A percentile compares a stretch with the other conserved stretches of the same genome.
phyloP scores from a whole-genome alignment of 2,113 vertebrate species.

The Spea bombifrons region DNA sequence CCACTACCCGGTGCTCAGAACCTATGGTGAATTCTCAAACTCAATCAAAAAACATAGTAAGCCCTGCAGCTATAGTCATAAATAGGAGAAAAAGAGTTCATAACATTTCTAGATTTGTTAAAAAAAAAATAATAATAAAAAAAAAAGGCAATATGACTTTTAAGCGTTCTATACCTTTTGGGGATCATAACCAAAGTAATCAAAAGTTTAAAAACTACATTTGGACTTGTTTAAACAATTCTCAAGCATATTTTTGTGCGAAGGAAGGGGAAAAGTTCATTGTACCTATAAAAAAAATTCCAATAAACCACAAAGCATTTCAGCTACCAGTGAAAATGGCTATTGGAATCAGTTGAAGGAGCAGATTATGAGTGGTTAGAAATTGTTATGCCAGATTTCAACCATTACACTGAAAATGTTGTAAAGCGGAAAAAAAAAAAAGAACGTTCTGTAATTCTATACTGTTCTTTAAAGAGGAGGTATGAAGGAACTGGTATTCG shows the following conservation, averaged over 20 bases:
- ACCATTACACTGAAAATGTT: constrained; percentile 34
- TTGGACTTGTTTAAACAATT: constrained; percentile 61
- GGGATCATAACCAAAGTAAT: constrained; percentile 59
- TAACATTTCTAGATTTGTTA: constrained; percentile 62
- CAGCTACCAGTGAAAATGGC: constrained; percentile 59
- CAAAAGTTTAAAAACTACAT: constrained; percentile 62
- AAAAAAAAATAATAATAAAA: constrained; percentile 30
- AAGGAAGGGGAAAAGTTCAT: constrained; percentile 49
- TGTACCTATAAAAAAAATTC: constrained; percentile 47
- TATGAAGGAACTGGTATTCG: constrained; percentile 6
- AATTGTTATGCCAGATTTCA: constrained; percentile 42
- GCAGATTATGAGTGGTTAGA: constrained; percentile 54
- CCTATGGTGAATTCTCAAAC: background rate
- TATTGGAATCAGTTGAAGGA: constrained; percentile 51
- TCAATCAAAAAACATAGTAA: constrained; percentile 13
- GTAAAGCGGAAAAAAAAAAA: constrained; percentile 6
- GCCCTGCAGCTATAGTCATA: constrained; percentile 42
- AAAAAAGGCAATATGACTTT: constrained; percentile 46
- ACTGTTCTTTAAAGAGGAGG: constrained; percentile 14
- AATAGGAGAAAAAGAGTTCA: constrained; percentile 45
- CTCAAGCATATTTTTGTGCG: constrained; percentile 58
- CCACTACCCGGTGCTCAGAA: background rate
- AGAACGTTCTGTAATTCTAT: constrained; percentile 33
- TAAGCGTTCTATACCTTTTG: constrained; percentile 37
- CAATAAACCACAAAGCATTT: constrained; percentile 55